A percentile compares a stretch with the other conserved stretches of the same genome.
Conservation (phyloP, 1,140 invertebrate species). For the Drosophila yakuba region DNA sequence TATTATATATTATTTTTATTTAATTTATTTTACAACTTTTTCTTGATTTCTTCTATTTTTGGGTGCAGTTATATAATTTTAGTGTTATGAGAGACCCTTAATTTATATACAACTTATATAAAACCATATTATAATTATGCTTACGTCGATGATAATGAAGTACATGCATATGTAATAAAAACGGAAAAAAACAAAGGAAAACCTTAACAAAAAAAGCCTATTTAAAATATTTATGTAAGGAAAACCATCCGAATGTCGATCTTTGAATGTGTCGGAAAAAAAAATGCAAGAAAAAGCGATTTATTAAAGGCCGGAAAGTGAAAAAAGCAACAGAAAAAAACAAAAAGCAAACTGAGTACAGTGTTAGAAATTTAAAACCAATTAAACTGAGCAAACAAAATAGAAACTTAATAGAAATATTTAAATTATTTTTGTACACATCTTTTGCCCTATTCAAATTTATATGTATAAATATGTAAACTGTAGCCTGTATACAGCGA, state of each 20-base stretch:
- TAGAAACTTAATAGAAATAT: conserved; percentile 28
- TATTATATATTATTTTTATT: conserved; percentile 60
- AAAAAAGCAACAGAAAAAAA: conserved; percentile 7
- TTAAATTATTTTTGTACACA: conserved; percentile 57
- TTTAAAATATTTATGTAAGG: conserved; percentile 63
- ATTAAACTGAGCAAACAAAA: conserved; percentile 24
- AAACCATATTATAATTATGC: conserved; percentile 41
- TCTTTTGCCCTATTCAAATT: conserved; percentile 6
- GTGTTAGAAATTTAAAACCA: conserved; percentile 48
- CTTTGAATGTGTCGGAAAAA: conserved; percentile 19
- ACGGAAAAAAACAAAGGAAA: conserved; percentile 13
- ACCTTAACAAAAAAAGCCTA: conserved; percentile 23
- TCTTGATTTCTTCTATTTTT: conserved; percentile 49
- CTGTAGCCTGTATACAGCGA: conserved; percentile 32
- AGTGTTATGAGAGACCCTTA: conserved; percentile 40
- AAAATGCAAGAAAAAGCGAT: conserved; percentile 10
- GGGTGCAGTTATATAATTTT: conserved; percentile 75
- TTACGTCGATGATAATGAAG: conserved; percentile 26
- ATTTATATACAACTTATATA: conserved; percentile 44
- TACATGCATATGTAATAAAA: conserved; percentile 27
- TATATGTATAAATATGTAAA: conserved; percentile 16
- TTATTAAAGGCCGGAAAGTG: conserved; percentile 10
- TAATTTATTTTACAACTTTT: conserved; percentile 68
- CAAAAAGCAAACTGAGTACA: conserved; percentile 51
- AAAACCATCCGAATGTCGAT: conserved; percentile 33